Evolutionary conservation across 2,888 invertebrate species (phyloP), one percentile per base, ranked within the genome.

Genomic region (Chrysolina americana): DNA sequence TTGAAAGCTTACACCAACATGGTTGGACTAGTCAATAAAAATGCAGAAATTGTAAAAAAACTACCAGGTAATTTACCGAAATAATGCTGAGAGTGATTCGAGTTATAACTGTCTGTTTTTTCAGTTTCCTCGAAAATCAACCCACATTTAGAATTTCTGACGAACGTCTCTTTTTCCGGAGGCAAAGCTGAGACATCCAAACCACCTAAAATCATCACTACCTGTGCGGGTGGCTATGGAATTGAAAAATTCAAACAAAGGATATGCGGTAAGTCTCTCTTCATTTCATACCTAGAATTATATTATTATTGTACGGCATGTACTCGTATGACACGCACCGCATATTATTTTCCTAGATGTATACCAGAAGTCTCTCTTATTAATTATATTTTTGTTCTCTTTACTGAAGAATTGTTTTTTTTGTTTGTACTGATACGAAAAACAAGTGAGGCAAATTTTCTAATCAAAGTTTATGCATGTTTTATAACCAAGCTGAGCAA

Each of bases 181-280:
- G 50, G 53, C 19, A 70, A 69, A 15, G 13, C 19, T 41, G 68
- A 68, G 9, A 13, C 28, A 17, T 68, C 83, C 9, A 81, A 84
- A 70, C 75, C 80, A 5, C 86, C 87, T 11, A 82, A 83, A 71
- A 77, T 88, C 66, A 74, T 83, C 5, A 82, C 87, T n/a, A 79
- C 81, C n/a, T 88, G 88, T 77, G 84, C 82, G 13, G 83, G 84
- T 50, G 88, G 88, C 5, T 88, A 86, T 81, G 88, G 88, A 53
- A 81, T 88, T 19, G 82, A 85, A 68, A 83, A 83, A 41, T 82
- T 81, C 21, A 81, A 83, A n/a, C 85, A 86, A 65, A 79, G 82
- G 65, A 75, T 88, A 69, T 88, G 88, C 76, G 83, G 88, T 88
- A 83, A 83, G 83, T 53, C 10, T 23, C 8, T 23, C n/a, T 47